Base-by-base conservation (phyloP, 2,888 invertebrate species). In the Eupithecia exiguata region DNA sequence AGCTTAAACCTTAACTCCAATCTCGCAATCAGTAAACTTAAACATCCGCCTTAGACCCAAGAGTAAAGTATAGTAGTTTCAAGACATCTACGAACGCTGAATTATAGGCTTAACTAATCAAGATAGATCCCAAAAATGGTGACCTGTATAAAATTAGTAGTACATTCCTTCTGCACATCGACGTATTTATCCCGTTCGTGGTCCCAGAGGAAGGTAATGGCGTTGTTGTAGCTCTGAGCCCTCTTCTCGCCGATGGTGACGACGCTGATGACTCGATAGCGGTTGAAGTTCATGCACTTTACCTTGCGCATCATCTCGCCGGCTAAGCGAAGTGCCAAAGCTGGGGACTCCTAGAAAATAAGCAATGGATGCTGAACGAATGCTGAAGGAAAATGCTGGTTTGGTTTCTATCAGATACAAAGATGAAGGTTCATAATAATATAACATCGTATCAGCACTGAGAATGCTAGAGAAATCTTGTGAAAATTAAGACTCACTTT, bases 141-240 rank as follows among this genome's bases (percentile, higher is more conserved):
- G 46, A 90, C 87, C 78, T 94, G 94, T 65, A 94, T 84, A 49
- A 92, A 91, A 7, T 87, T 87, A 0, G 89, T 85, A 2, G 75
- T 80, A 3, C 79, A 77, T 12, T 91, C 91, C 61, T 88, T 85
- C 0, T 85, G 80, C 0, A 84, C 69, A 68, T 92, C 82, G 0
- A 89, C 87, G 63, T 89, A 86, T 65, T 76, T 82, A 58, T 92
- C 92, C 9, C 91, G 81, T 66, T 86, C 84, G 43, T 81, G 38
- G 76, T 94, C 94, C 94, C 94, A 94, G 0, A 94, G 65, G 79
- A 94, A 93, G 0, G 88, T 67, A 3, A 94, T 81, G 0, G 91
- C 91, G 72, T 94, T 94, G 75, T 88, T 91, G 79, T 91, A 94
- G 77, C 90, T 84, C 80, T 94, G 94, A 0, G 92, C 80, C 21